phyloP scores from a whole-genome alignment of 2,113 vertebrate species.

The Brevimyrus niger region DNA sequence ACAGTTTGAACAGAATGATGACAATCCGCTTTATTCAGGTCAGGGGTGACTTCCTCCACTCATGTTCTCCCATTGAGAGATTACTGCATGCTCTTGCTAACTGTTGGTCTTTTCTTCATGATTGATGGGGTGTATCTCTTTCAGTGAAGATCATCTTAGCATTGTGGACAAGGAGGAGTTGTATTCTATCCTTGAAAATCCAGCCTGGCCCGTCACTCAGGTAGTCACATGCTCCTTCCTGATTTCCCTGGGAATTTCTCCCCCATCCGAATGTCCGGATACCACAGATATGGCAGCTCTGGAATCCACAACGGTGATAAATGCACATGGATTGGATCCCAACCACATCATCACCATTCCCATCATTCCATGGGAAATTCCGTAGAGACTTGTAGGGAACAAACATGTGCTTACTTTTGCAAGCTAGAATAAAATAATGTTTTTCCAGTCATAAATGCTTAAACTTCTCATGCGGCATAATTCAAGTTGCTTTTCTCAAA shows the following conservation, averaged over 20 bases:
- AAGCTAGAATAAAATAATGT: background rate
- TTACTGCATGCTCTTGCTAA: background rate
- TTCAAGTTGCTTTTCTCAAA: background rate
- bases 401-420: background rate
- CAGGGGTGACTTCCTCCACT: background rate
- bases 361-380: background rate
- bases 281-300: background rate
- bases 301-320: background rate
- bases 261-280: background rate
- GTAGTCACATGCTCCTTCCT: background rate
- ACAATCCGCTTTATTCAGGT: background rate
- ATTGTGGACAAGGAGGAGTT: background rate
- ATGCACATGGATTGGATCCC: background rate
- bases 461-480: background rate
- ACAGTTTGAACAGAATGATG: background rate
- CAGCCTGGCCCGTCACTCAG: background rate
- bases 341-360: background rate
- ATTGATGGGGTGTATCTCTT: background rate
- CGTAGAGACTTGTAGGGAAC: background rate
- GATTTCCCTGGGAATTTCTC: background rate
- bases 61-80: background rate
- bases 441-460: background rate
- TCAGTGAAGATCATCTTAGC: background rate
- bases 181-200: background rate
- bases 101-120: background rate